phyloP scores from a whole-genome alignment of 2,113 vertebrate species.

The Plotosus lineatus region DNA sequence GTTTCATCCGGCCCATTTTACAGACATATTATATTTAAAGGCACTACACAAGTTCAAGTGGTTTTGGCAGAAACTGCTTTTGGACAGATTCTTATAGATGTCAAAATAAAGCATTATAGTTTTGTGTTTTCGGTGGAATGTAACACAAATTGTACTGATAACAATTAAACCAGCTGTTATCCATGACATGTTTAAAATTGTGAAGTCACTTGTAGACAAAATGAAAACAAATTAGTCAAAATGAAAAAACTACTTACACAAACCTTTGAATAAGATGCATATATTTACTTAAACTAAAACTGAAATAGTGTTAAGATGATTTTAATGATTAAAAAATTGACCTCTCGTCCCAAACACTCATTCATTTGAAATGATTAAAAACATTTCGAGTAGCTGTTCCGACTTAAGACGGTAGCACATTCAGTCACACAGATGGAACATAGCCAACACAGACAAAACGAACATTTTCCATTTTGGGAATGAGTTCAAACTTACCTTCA shows the following conservation, averaged over 20 bases:
- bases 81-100: not conserved
- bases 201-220: not conserved
- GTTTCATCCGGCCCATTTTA: conserved; percentile 30
- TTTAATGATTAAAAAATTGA: not conserved
- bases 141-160: not conserved
- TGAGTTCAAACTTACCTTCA: not conserved
- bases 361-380: conserved; percentile 5
- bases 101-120: not conserved
- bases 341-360: not conserved
- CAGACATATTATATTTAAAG: conserved; percentile 15
- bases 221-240: not conserved
- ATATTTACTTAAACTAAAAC: not conserved
- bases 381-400: not conserved
- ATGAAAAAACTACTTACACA: not conserved
- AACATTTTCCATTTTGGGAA: conserved; percentile 1
- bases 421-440: not conserved
- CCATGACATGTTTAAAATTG: not conserved
- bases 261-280: not conserved
- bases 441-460: not conserved
- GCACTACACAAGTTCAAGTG: conserved; percentile 31
- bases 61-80: conserved; percentile 7
- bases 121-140: conserved; percentile 19
- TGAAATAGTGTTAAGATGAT: not conserved
- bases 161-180: conserved; percentile 6
- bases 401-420: not conserved